These are phyloP conservation scores for Stictocephala bisonia DNA, from an alignment of 2,888 invertebrate genomes.

Conservation along the genomic window DNA sequence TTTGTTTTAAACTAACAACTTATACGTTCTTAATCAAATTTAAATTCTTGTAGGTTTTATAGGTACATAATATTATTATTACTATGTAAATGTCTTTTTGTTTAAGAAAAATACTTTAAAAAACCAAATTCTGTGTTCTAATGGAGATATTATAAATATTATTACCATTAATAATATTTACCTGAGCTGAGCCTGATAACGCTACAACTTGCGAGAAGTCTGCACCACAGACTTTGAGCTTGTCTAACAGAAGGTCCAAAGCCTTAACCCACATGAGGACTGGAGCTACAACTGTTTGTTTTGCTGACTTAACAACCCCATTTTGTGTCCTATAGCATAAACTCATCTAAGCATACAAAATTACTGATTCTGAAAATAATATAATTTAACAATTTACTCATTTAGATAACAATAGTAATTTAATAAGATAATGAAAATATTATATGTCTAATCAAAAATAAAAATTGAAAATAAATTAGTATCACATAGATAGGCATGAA, in stretches of 20 bases:
- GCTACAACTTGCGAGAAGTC: conserved; percentile 86
- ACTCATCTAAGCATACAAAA: neutral
- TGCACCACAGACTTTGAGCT: conserved; percentile 82
- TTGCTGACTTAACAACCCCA: conserved; percentile 69
- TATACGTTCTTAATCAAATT: no score
- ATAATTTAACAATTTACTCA: neutral
- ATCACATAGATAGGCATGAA: no score
- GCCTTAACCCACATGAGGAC: conserved; percentile 97
- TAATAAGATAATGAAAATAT: neutral
- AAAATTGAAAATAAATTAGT: no score
- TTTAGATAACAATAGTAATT: neutral
- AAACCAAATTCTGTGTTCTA: neutral
- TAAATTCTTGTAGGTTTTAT: no score
- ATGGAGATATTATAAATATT: neutral
- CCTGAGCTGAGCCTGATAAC: conserved; percentile 93
- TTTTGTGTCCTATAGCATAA: conserved; percentile 69
- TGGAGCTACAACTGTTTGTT: conserved; percentile 78
- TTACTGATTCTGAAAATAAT: neutral
- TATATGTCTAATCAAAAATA: no score
- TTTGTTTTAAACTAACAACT: no score
- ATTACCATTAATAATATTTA: conserved; percentile 63
- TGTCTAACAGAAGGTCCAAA: conserved; percentile 89
- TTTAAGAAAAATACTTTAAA: no score
- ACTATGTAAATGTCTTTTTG: no score
- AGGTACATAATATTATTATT: no score